These are phyloP conservation scores for Cryptophagus acutangulus DNA, from an alignment of 2,888 invertebrate species.

Conservation along the genomic window DNA sequence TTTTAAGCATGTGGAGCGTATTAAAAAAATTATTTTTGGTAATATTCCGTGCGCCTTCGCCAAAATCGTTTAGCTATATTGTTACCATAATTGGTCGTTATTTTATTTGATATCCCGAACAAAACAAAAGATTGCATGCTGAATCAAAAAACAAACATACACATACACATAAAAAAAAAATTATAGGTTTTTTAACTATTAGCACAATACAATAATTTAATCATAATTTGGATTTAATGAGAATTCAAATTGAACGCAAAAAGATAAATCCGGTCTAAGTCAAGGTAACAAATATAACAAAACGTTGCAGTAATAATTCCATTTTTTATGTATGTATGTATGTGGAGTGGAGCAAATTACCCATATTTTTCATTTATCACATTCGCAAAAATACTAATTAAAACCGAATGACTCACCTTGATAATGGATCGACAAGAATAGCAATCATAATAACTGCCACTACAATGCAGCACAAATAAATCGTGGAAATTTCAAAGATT, in stretches of 20 bases:
- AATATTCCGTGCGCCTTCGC: too few relatives aligned
- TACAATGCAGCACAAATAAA: slow-evolving; percentile 82
- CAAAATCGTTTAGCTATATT: too few relatives aligned
- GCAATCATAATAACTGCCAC: slow-evolving; percentile 83
- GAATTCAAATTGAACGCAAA: not conserved
- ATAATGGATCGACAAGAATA: slow-evolving; percentile 83
- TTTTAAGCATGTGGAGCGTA: too few relatives aligned
- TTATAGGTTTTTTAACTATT: too few relatives aligned
- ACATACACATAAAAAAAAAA: too few relatives aligned
- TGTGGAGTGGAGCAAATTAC: not conserved
- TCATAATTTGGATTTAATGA: too few relatives aligned
- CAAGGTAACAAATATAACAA: slow-evolving; percentile 4
- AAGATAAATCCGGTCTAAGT: slow-evolving; percentile 8
- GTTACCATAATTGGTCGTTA: too few relatives aligned
- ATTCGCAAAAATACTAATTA: not conserved
- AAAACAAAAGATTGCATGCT: too few relatives aligned
- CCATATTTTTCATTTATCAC: not conserved
- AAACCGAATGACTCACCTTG: slow-evolving; percentile 58
- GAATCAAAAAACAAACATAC: too few relatives aligned
- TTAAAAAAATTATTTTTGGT: too few relatives aligned
- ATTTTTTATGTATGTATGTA: slow-evolving; percentile 1
- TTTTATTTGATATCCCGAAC: too few relatives aligned
- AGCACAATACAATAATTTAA: too few relatives aligned
- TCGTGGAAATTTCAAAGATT: slow-evolving; percentile 83
- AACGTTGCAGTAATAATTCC: not conserved